A percentile compares a stretch with the other conserved stretches of the same genome.
phyloP scores from a whole-genome alignment of 2,888 invertebrate genomes.

The Sepiola atlantica region DNA sequence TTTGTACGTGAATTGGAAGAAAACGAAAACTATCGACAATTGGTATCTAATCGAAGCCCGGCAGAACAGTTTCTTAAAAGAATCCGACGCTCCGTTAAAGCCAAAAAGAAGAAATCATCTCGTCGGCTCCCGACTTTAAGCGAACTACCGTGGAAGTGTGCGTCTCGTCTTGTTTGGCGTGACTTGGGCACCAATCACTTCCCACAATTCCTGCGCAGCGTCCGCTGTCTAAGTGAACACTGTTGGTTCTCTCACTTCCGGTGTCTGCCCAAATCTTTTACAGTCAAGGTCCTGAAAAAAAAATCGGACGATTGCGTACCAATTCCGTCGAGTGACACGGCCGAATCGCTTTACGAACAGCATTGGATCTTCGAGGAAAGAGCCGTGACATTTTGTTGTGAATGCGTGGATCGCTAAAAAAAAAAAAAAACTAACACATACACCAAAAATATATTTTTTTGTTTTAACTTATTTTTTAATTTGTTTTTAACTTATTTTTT shows the following conservation, averaged over 20 bases:
- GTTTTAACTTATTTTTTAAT: background rate
- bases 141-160: background rate
- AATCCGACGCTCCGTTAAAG: background rate
- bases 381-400: background rate
- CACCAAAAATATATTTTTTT: background rate
- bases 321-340: background rate
- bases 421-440: background rate
- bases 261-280: background rate
- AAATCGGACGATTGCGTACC: constrained; percentile 34
- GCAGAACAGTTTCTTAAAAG: background rate
- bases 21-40: background rate
- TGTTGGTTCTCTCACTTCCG: constrained; percentile 41
- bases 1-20: background rate
- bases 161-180: background rate
- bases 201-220: constrained; percentile 38
- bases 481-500: background rate
- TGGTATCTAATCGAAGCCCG: background rate
- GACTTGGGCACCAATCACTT: background rate
- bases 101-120: background rate
- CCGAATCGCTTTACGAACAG: background rate
- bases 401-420: background rate
- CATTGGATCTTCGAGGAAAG: background rate
- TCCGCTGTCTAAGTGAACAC: background rate
- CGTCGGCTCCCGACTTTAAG: background rate
- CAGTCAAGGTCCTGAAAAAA: background rate